Evolutionary conservation across 2,888 invertebrate species (phyloP).

Genomic region (Anthrax anthrax): DNA sequence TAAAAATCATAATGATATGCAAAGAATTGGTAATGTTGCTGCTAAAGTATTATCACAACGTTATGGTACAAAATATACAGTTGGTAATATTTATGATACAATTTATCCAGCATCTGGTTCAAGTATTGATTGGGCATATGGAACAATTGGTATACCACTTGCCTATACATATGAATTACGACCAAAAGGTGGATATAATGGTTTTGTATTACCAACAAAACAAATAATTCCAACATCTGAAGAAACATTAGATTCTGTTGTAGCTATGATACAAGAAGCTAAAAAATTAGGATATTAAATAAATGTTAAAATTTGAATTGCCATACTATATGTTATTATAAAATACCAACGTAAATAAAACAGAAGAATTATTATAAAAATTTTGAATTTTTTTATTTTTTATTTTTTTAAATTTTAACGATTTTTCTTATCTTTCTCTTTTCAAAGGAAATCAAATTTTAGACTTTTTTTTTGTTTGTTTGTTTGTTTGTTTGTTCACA

Average conservation of each 20-base stretch:
- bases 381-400: too few species aligned
- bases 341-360: too few species aligned
- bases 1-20: constrained; percentile 38
- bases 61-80: constrained; percentile 32
- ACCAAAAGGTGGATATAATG: constrained; percentile 27
- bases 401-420: not conserved
- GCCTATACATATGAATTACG: constrained; percentile 48
- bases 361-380: too few species aligned
- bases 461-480: too few species aligned
- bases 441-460: too few species aligned
- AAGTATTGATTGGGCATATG: constrained; percentile 51
- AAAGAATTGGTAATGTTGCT: constrained; percentile 22
- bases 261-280: constrained; percentile 30
- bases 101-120: constrained; percentile 42
- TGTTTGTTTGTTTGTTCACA: too few species aligned
- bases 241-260: constrained; percentile 43
- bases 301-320: too few species aligned
- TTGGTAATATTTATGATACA: constrained; percentile 35
- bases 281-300: constrained; percentile 1
- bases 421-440: too few species aligned
- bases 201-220: constrained; percentile 49
- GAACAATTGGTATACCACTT: constrained; percentile 38
- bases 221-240: constrained; percentile 50
- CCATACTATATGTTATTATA: too few species aligned
- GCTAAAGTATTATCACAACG: constrained; percentile 23